These are phyloP conservation scores for Vimba vimba DNA, from an alignment of 2,113 vertebrate genomes.

Conservation along the genomic window DNA sequence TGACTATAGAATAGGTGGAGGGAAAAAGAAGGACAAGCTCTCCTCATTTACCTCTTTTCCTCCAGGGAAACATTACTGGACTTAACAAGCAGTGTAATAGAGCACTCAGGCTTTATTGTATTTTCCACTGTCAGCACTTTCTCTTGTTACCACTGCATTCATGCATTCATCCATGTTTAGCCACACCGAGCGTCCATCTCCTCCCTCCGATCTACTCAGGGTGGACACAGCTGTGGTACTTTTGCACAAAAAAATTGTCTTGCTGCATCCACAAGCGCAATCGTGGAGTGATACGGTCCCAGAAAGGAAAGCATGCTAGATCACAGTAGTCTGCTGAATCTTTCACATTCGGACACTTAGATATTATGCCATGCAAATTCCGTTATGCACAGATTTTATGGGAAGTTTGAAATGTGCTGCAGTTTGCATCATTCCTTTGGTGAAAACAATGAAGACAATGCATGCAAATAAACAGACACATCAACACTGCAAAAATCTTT, in stretches of 20 bases:
- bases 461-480: neutral
- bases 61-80: constrained; percentile 54
- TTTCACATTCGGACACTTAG: neutral
- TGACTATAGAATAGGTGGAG: constrained; percentile 7
- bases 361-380: constrained; percentile 1
- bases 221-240: neutral
- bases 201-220: neutral
- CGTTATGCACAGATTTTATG: neutral
- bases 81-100: constrained; percentile 52
- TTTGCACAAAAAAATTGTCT: neutral
- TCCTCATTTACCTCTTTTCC: constrained; percentile 45
- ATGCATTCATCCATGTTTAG: constrained; percentile 44
- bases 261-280: neutral
- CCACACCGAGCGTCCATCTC: constrained; percentile 7
- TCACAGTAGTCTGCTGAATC: neutral
- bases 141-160: constrained; percentile 34
- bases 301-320: neutral
- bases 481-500: neutral
- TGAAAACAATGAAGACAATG: neutral
- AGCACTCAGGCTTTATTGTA: constrained; percentile 52
- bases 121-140: constrained; percentile 57
- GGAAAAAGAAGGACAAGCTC: constrained; percentile 41
- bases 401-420: neutral
- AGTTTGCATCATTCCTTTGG: constrained; percentile 15
- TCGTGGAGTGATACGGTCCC: neutral